Evolutionary conservation across 2,113 vertebrate species (phyloP), one percentile per base, ranked within the genome.

Genomic region (Catharus bicknelli): DNA sequence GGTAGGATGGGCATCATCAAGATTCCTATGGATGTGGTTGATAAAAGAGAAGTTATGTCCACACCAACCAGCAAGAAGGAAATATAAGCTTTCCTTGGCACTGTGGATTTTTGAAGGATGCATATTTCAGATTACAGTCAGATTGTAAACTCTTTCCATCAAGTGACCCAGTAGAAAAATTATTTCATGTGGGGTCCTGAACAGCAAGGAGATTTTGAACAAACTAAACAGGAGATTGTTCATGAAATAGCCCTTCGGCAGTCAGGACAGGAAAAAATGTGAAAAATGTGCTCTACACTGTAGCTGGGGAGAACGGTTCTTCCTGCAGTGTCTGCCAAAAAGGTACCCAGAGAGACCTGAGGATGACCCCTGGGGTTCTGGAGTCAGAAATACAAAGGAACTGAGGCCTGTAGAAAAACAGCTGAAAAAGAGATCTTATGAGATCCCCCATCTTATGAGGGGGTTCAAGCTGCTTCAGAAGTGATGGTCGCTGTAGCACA

Each of bases 1-100:
- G 15, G 14, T 15, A 63, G 47, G 40, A 47, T 18, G 4, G 13
- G 26, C 1, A 0, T 20, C 11, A 23, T 40, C 23, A 57, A 64
- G 53, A 42, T 74, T 55, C 29, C 61, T 13, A 50, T 30, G 10
- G 34, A 34, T 57, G 30, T 23, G 16, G 10, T n/a, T 12, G 66
- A 50, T n/a, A 42, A 50, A 40, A 75, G 12, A 42, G 19, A 40
- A 84, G 10, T 8, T 50, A 34, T 16, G 36, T 55, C 26, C 36
- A 20, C 36, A 16, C 16, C 30, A 43, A 17, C 8, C 13, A 58
- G 22, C 25, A 58, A 51, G 61, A 67, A 42, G 30, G 20, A 66
- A 75, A 51, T 7, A 6, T 12, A 30, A 13, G 11, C 36, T 32
- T 43, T 67, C 30, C 30, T 36, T 43, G 30, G 13, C 17, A 36